phyloP scores from a whole-genome alignment of 1,140 invertebrate genomes.

The Delia radicum region DNA sequence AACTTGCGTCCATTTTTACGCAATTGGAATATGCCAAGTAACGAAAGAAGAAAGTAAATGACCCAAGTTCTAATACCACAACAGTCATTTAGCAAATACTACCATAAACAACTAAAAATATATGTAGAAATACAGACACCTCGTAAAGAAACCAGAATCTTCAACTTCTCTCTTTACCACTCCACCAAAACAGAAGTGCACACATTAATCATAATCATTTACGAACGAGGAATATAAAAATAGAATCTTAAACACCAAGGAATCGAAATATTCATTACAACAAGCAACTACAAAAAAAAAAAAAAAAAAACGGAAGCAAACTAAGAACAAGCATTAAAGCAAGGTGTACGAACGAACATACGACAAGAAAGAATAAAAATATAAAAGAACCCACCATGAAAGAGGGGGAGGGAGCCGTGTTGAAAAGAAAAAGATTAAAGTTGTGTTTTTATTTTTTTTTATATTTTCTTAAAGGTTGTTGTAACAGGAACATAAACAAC shows the following conservation, averaged over 20 bases:
- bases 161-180: not conserved
- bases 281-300: slow-evolving; percentile 7
- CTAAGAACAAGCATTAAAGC: not conserved
- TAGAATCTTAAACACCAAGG: not conserved
- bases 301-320: slow-evolving; percentile 15
- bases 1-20: slow-evolving; percentile 4
- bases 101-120: not conserved
- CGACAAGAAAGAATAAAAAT: not conserved
- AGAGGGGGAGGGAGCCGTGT: not conserved
- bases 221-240: not conserved
- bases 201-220: slow-evolving; percentile 22
- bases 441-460: too few species aligned
- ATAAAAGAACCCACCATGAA: not conserved
- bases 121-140: not conserved
- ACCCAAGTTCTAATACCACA: not conserved
- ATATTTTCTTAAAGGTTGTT: slow-evolving; percentile 9
- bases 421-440: not conserved
- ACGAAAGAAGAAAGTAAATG: not conserved
- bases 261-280: too few species aligned
- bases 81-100: not conserved
- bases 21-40: not conserved
- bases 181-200: not conserved
- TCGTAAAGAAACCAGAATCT: not conserved
- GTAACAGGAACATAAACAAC: slow-evolving; percentile 1
- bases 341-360: not conserved